Evolutionary conservation across 2,888 invertebrate species (phyloP).

Genomic region (Drosophila neonasuta): DNA sequence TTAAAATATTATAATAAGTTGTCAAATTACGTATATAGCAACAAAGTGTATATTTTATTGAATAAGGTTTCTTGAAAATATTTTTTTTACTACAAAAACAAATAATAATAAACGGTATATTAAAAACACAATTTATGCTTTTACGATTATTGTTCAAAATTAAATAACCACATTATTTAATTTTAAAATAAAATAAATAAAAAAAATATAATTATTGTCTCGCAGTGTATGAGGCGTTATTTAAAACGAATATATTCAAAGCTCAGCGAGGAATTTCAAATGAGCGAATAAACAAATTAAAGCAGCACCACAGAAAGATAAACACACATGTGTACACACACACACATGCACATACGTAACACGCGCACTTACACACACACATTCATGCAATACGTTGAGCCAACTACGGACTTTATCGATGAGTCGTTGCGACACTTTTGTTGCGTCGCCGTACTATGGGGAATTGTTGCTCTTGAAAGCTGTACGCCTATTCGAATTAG

Average conservation of each 20-base stretch:
- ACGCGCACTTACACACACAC: neutral
- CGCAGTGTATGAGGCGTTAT: slow-evolving; percentile 43
- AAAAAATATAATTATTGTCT: neutral
- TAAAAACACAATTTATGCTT: no score
- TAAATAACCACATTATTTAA: no score
- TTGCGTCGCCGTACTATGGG: neutral
- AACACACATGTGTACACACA: slow-evolving; percentile 16
- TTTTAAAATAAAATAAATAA: no score
- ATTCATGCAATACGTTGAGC: slow-evolving; percentile 9
- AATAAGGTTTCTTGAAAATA: no score
- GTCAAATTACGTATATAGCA: no score
- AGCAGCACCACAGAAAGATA: slow-evolving; percentile 43
- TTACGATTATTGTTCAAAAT: no score
- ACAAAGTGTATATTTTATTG: no score
- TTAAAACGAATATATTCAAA: slow-evolving; percentile 67
- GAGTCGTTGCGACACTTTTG: slow-evolving; percentile 12
- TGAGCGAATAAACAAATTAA: slow-evolving; percentile 66
- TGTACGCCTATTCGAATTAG: slow-evolving; percentile 75
- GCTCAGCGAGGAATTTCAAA: slow-evolving; percentile 56
- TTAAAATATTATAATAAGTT: no score
- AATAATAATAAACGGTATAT: no score
- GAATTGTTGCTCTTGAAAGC: slow-evolving; percentile 46
- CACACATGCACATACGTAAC: neutral
- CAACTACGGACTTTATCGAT: slow-evolving; percentile 43
- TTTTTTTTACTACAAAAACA: no score